Evolutionary conservation across 1,140 invertebrate species (phyloP), one percentile per base, ranked within the genome.

Genomic region (Nymphalis io): DNA sequence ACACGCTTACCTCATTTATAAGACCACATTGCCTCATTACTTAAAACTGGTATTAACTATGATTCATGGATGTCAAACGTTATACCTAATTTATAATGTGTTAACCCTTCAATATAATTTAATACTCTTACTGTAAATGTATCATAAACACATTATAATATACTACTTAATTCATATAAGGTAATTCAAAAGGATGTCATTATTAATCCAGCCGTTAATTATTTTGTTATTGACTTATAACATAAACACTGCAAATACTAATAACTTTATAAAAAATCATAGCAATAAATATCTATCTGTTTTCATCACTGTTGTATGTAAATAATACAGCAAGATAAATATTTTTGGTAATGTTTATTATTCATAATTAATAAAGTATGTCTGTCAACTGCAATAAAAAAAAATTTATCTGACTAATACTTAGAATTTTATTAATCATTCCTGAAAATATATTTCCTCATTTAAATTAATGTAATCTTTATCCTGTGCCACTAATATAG

Each of bases 1-100:
- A 53, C 48, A 53, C 20, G 48, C 20, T 53, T 21, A 53, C 20
- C 10, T 21, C 8, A 15, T 44, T 44, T n/a, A 11, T 16, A 58
- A 44, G 38, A 65, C 58, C 39, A 44, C 18, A n/a, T 58, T 58
- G n/a, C 55, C n/a, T 21, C 48, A 53, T 53, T 21, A 53, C 10
- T 21, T 18, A 60, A 18, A 40, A 40, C 23, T 60, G 6, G 57
- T 59, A 38, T 59, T 59, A 59, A 21, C 10, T 38, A 18, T 33
- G 58, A 40, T 38, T 60, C 38, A 60, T 42, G 12, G 38, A 40
- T 6, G 15, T 4, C 33, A 60, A 12, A 16, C 2, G n/a, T 46
- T 16, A 33, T 33, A 46, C 0, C 44, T 60, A 60, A 40, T 20
- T 13, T 40, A 20, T 40, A 60, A 60, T 21, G 1, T 40, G 3